Conservation (phyloP, 2,113 vertebrate species). For the Bos javanicus region DNA sequence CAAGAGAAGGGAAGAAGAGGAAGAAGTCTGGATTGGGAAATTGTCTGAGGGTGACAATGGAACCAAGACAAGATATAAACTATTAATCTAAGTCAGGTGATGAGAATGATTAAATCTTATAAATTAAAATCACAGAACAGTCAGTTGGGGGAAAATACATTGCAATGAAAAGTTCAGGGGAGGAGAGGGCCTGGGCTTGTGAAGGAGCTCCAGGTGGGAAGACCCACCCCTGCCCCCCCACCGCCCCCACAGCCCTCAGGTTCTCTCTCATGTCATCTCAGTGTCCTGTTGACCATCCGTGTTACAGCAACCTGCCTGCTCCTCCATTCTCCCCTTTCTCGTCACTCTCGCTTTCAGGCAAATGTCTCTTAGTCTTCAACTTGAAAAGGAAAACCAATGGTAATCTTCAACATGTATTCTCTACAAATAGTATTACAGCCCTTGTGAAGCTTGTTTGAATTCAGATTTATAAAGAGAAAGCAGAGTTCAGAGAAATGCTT, state of each 20-base stretch:
- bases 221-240: no score
- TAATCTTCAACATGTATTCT: background rate
- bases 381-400: background rate
- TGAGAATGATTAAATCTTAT: background rate
- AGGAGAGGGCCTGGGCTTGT: background rate
- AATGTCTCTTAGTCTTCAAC: background rate
- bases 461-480: background rate
- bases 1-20: background rate
- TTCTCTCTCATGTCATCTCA: background rate
- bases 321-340: background rate
- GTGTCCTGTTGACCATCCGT: accelerated
- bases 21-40: background rate
- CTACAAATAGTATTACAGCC: background rate
- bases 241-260: background rate
- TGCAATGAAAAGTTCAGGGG: background rate
- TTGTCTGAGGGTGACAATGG: background rate
- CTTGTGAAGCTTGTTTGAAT: background rate
- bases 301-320: accelerated
- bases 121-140: background rate
- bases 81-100: background rate
- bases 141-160: background rate
- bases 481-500: background rate
- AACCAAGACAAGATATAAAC: background rate
- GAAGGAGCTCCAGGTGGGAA: background rate
- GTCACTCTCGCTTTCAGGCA: background rate